phyloP scores from a whole-genome alignment of 2,888 invertebrate species.

The Sepiola atlantica region DNA sequence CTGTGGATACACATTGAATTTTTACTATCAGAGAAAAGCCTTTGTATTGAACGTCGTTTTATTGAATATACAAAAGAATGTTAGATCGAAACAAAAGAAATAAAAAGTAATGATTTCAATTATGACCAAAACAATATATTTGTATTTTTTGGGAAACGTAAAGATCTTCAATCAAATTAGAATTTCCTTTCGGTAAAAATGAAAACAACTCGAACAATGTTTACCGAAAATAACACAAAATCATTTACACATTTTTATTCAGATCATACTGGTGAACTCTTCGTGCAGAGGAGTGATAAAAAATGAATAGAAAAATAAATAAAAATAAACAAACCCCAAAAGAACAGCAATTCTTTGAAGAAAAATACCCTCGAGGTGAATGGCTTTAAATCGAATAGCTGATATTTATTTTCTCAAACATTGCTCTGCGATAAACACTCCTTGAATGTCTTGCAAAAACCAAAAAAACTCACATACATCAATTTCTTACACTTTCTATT shows the following conservation, averaged over 20 bases:
- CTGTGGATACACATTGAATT: too few species aligned
- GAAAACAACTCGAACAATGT: not conserved
- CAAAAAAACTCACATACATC: too few species aligned
- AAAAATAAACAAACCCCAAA: not conserved
- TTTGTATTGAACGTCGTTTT: too few species aligned
- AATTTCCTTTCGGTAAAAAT: not conserved
- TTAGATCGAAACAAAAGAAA: too few species aligned
- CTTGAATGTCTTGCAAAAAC: not conserved
- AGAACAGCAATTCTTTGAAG: not conserved
- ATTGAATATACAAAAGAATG: too few species aligned
- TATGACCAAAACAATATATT: not conserved
- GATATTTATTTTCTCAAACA: not conserved
- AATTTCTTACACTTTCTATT: too few species aligned
- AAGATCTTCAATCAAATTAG: not conserved
- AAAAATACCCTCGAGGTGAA: not conserved
- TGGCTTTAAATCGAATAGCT: not conserved
- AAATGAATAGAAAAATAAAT: not conserved
- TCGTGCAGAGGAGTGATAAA: not conserved
- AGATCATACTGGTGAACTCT: not conserved
- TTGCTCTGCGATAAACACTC: not conserved
- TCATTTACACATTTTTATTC: not conserved
- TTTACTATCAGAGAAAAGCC: too few species aligned
- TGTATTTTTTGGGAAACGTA: not conserved
- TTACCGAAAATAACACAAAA: not conserved
- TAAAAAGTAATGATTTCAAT: not conserved